phyloP scores from a whole-genome alignment of 2,888 invertebrate genomes.

The Apomyelois bistriatella region DNA sequence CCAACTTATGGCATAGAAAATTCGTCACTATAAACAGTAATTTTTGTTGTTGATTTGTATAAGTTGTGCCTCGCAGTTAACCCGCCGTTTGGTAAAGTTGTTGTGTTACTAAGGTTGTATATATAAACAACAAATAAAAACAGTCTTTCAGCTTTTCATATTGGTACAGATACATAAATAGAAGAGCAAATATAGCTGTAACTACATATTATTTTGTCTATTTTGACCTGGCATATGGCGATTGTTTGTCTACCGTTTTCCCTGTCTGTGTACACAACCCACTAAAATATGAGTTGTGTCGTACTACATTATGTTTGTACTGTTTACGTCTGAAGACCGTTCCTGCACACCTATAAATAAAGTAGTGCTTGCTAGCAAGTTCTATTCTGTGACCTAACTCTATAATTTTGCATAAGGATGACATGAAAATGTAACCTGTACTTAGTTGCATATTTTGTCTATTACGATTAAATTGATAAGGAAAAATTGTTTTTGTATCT shows the following conservation, averaged over 20 bases:
- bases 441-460: too few species aligned
- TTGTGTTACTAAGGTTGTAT: too few species aligned
- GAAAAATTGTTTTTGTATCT: too few species aligned
- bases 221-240: neutral
- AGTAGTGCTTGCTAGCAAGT: neutral
- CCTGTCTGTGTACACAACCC: constrained; percentile 5
- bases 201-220: neutral
- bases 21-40: too few species aligned
- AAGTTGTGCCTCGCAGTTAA: too few species aligned
- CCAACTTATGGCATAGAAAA: too few species aligned
- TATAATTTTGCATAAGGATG: neutral
- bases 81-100: too few species aligned
- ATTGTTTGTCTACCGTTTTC: constrained; percentile 3
- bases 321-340: constrained; percentile 2
- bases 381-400: neutral
- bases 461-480: too few species aligned
- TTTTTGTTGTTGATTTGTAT: too few species aligned
- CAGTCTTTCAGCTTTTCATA: too few species aligned
- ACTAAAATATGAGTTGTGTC: constrained; percentile 7
- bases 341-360: constrained; percentile 1
- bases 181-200: neutral
- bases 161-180: neutral
- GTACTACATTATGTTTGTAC: neutral
- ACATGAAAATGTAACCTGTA: neutral
- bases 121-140: too few species aligned